Base-by-base conservation (phyloP, 1,140 invertebrate genomes). In the Listronotus oregonensis region DNA sequence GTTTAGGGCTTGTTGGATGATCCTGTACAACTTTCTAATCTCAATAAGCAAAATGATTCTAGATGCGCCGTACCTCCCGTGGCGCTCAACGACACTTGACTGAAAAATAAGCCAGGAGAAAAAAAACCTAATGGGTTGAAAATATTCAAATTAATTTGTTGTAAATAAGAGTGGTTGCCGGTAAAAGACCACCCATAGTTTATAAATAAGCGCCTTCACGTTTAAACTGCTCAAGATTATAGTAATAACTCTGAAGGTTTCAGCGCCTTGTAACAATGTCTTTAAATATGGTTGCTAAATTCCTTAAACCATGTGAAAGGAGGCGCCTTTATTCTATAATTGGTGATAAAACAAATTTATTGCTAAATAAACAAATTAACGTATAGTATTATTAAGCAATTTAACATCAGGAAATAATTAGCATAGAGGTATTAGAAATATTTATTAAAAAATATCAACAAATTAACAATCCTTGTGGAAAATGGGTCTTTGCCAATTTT, bases 81-180 rank as follows among this genome's bases (percentile, higher is more conserved):
- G 40, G 17, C 55, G 55, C 55, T 58, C 55, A 58, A 58, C 55
- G 40, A 58, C 55, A 58, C 55, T 58, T 46, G 55, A 58, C n/a
- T 15, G 40, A 58, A 58, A 58, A 44, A 46, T 58, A 15, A 17
- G 43, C 14, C 10, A 17, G 12, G 31, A 58, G 42, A 58, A 58
- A 58, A n/a, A 58, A 46, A 49, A 21, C 32, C 46, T 49, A 60
- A 60, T 60, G 57, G 46, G 57, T 50, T 60, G 57, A 60, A 60
- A 60, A 60, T 60, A 60, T 60, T 60, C 46, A 60, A 60, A 60
- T 60, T 60, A 60, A 60, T 60, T 49, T 60, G 57, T 60, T 60
- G 57, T 60, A 60, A 60, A 60, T 60, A 49, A 50, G 57, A 60
- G 57, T 60, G 46, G 57, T 60, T 60, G 46, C 17, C 46, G 27